Conservation (phyloP, 2,888 invertebrate species). For the Platycheirus albimanus region DNA sequence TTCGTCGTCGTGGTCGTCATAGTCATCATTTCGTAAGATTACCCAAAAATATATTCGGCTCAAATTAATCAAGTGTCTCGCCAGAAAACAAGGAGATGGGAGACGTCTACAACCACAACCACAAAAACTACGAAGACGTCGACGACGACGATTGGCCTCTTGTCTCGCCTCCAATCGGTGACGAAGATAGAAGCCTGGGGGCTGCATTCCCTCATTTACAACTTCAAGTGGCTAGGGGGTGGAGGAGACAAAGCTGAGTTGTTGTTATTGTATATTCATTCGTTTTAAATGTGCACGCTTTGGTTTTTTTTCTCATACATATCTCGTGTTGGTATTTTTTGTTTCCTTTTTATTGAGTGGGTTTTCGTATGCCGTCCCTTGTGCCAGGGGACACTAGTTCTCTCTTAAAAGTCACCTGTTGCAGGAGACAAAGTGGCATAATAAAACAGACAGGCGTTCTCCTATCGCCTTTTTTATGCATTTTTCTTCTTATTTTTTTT, state of each 20-base stretch:
- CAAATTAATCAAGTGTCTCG: constrained; percentile 70
- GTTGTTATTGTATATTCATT: constrained; percentile 46
- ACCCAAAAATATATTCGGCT: constrained; percentile 63
- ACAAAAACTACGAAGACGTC: constrained; percentile 10
- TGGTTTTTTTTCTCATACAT: constrained; percentile 43
- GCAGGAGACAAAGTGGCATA: constrained; percentile 65
- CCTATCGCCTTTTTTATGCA: constrained; percentile 26
- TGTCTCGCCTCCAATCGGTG: constrained; percentile 40
- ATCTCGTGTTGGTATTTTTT: constrained; percentile 26
- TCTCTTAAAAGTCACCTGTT: constrained; percentile 65
- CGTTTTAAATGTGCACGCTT: constrained; percentile 66
- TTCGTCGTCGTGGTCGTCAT: constrained; percentile 11
- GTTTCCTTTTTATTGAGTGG: constrained; percentile 22
- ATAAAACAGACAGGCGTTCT: constrained; percentile 55
- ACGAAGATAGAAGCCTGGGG: constrained; percentile 33
- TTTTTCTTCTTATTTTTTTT: constrained; percentile 35
- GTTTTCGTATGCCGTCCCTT: not conserved
- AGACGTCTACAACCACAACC: constrained; percentile 33
- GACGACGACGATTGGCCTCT: constrained; percentile 44
- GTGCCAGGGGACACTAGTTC: constrained; percentile 15
- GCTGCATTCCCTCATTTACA: constrained; percentile 38
- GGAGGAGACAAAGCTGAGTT: not conserved
- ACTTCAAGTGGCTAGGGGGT: not conserved
- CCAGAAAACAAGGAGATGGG: constrained; percentile 55
- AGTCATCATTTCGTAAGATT: constrained; percentile 50